Conservation (phyloP, 2,113 vertebrate species). For the Calyptommatus sinebrachiatus region DNA sequence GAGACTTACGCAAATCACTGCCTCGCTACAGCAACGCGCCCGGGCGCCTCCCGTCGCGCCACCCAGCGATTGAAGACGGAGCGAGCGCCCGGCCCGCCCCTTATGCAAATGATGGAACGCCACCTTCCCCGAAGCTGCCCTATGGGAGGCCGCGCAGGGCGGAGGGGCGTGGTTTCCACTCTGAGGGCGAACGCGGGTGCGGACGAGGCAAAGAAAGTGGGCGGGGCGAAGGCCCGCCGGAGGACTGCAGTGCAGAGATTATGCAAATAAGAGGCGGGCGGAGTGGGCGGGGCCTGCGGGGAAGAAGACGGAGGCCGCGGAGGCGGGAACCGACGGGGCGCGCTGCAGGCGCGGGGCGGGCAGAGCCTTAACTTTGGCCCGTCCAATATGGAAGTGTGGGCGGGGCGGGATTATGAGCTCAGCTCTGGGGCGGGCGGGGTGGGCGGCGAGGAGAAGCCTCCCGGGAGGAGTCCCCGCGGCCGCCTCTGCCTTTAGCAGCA, state of each 20-base stretch:
- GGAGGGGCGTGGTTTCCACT: background rate
- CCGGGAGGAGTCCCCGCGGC: background rate
- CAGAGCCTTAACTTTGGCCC: background rate
- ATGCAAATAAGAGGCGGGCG: background rate
- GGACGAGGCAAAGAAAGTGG: no score
- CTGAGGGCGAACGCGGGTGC: no score
- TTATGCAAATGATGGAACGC: conserved; percentile 20
- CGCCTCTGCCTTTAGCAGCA: background rate
- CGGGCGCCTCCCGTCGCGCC: no score
- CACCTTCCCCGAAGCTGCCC: no score
- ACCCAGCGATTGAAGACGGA: no score
- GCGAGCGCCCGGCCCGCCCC: background rate
- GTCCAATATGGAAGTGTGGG: background rate
- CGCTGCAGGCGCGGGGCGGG: background rate
- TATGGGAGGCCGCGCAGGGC: background rate
- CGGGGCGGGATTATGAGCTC: conserved; percentile 4
- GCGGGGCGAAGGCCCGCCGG: background rate
- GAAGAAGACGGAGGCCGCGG: background rate
- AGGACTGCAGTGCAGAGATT: background rate
- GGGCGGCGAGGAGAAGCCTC: background rate
- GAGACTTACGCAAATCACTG: background rate
- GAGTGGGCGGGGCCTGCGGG: background rate
- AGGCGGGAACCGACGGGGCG: background rate
- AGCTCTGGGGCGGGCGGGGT: conserved; percentile 4
- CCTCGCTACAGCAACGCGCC: no score